Base-by-base conservation (phyloP, 2,113 vertebrate species). In the Lamprotornis superbus region DNA sequence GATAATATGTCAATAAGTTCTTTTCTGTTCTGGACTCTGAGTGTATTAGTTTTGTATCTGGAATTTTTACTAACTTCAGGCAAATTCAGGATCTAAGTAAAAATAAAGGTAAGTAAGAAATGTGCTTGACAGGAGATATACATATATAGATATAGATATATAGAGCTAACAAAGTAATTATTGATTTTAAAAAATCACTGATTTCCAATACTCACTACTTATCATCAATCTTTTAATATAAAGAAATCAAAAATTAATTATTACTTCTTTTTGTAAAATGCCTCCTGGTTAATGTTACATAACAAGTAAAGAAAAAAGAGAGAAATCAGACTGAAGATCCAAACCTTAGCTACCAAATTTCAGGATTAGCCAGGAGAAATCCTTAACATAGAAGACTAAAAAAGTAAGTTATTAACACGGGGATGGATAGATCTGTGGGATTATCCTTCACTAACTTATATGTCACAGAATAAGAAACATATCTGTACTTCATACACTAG, bases 21-120 rank as follows among this genome's bases (percentile, higher is more conserved):
- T 93, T 97, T 97, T 80, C 99, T 98, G 96, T 99, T 98, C 75
- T 98, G 96, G 59, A 99, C 99, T 91, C 99, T 97, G 86, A 99
- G 98, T 28, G 95, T 94, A 96, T 99, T 99, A 85, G 96, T 99
- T 97, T 97, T 98, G 95, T 98, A 99, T 73, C 97, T 98, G 19
- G 97, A 92, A 78, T 99, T 97, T 56, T 97, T 90, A 75, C 97
- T 96, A 89, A 99, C 90, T 86, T 98, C 95, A 82, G 69, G 94
- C 94, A 99, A 97, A 87, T 97, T 96, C 95, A 99, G 94, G 64
- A 99, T 97, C 99, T 99, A 97, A 92, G 97, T 21, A 27, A 95
- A 83, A 93, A 90, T 44, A 95, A 89, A 91, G 6, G 23, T 28
- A 15, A 85, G 12, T 68, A 55, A 93, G 52, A 95, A 73, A 91